phyloP scores from a whole-genome alignment of 2,797 vertebrate species.

The Siniperca undulata region DNA sequence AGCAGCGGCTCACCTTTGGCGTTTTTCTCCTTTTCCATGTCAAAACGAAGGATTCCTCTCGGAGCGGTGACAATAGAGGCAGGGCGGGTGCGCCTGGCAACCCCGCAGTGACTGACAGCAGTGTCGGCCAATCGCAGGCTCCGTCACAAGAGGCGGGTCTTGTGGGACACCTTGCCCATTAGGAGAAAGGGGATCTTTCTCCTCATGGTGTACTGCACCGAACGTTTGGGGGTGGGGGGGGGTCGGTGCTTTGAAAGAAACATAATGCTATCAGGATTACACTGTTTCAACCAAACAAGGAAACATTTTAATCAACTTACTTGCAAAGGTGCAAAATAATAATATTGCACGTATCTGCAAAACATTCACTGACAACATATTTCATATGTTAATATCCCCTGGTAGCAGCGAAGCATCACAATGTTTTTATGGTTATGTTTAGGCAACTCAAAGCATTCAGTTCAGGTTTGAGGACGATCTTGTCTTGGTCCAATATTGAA shows the following conservation, averaged over 20 bases:
- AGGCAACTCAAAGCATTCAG: too few species aligned
- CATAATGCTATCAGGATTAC: neutral
- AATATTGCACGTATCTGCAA: too few species aligned
- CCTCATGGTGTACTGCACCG: too few species aligned
- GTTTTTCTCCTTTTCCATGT: constrained; percentile 62
- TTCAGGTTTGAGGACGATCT: neutral
- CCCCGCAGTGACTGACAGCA: constrained; percentile 53
- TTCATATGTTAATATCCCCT: neutral
- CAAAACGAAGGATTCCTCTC: constrained; percentile 18
- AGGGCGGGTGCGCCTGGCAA: constrained; percentile 34
- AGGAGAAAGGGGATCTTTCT: too few species aligned
- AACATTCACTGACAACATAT: neutral
- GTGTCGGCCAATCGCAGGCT: constrained; percentile 42
- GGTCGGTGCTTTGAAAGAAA: neutral
- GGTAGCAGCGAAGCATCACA: too few species aligned
- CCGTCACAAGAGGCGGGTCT: constrained; percentile 19
- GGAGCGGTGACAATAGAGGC: constrained; percentile 55
- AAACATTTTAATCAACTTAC: neutral
- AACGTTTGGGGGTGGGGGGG: too few species aligned
- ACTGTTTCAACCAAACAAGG: neutral
- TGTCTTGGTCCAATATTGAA: neutral
- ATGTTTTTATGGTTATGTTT: neutral
- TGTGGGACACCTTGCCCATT: neutral
- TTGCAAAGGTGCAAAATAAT: neutral
- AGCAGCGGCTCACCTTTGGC: constrained; percentile 68